Conservation (phyloP, 2,888 invertebrate species). For the Eutolmus rufibarbis region DNA sequence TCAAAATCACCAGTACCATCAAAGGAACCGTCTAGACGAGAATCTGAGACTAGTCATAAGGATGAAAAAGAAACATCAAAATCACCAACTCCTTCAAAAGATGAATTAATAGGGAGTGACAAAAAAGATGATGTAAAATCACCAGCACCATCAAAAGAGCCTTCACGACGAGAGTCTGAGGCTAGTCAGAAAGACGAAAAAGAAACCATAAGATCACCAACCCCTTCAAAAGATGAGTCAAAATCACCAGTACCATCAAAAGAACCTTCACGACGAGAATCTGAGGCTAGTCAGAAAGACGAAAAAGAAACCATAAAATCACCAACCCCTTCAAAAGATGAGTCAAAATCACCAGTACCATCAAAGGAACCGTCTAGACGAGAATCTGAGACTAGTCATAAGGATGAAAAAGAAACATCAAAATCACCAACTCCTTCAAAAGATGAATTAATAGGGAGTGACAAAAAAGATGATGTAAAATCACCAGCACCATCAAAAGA, state of each 20-base stretch:
- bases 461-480: background rate
- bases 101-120: background rate
- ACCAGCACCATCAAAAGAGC: background rate
- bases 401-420: conserved; percentile 35
- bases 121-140: background rate
- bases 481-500: background rate
- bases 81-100: conserved; percentile 9
- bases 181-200: conserved; percentile 40
- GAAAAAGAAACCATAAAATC: conserved; percentile 38
- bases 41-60: conserved; percentile 46
- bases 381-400: background rate
- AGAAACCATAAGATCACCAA: background rate
- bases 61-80: background rate
- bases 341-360: background rate
- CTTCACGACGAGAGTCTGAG: conserved; percentile 38
- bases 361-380: conserved; percentile 17
- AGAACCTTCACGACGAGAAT: conserved; percentile 24
- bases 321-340: conserved; percentile 47
- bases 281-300: background rate
- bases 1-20: conserved; percentile 46
- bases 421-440: conserved; percentile 46
- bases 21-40: conserved; percentile 49
- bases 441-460: conserved; percentile 41
- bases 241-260: too few species aligned
- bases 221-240: background rate